phyloP scores from a whole-genome alignment of 2,113 vertebrate genomes.

The Hypocryptadius cinnamomeus region DNA sequence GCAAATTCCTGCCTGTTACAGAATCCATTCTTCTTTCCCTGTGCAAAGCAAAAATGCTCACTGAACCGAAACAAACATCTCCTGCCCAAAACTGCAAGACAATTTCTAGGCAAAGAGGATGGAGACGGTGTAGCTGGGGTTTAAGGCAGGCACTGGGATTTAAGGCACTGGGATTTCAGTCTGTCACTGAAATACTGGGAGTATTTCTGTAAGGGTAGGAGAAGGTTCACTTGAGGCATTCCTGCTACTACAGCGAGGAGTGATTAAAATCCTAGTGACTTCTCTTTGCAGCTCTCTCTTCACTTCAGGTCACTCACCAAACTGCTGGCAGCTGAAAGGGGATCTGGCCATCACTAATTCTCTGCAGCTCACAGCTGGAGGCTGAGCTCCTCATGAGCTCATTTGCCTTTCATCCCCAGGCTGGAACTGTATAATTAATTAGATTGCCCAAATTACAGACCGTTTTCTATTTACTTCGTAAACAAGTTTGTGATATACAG shows the following conservation, averaged over 20 bases:
- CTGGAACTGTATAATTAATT: constrained; percentile 28
- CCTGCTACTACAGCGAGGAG: not conserved
- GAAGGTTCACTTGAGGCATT: not conserved
- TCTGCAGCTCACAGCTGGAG: not conserved
- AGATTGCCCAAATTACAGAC: constrained; percentile 37
- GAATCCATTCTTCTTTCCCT: not conserved
- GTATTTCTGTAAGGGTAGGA: not conserved
- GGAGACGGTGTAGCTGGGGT: not conserved
- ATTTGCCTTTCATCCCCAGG: constrained; percentile 30
- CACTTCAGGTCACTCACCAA: not conserved
- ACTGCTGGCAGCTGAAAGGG: not conserved
- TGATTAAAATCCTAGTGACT: not conserved
- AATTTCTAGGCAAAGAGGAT: not conserved
- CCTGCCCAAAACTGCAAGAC: not conserved
- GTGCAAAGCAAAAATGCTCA: not conserved
- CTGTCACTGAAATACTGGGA: not conserved
- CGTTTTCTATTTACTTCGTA: constrained; percentile 15
- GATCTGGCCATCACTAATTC: not conserved
- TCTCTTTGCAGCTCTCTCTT: not conserved
- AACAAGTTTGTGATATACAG: constrained; percentile 1
- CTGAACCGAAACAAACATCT: not conserved
- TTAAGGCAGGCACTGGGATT: not conserved
- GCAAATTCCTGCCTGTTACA: not conserved
- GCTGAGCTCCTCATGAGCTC: not conserved
- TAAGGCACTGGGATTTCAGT: not conserved